phyloP scores from a whole-genome alignment of 64 coral and sea anemone genomes.

The Dendrophyllia cribrosa region DNA sequence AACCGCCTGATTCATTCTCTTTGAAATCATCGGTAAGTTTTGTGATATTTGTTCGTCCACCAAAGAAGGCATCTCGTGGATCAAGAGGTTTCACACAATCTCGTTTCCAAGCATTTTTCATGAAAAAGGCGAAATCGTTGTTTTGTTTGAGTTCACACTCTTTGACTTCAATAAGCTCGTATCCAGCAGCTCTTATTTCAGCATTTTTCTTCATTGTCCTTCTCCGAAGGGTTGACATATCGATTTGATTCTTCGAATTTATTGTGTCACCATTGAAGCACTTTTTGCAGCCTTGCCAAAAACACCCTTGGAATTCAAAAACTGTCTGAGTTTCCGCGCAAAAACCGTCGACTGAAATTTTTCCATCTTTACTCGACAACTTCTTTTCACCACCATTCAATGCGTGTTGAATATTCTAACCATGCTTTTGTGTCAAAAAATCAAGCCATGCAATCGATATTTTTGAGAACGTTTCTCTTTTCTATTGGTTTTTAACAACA shows the following conservation, averaged over 20 bases:
- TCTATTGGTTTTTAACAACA: no score
- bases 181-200: not conserved
- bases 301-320: not conserved
- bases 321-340: not conserved
- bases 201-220: not conserved
- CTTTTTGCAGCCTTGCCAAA: not conserved
- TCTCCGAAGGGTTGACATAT: not conserved
- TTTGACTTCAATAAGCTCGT: not conserved
- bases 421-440: no score
- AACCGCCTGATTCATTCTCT: not conserved
- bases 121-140: no score
- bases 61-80: not conserved
- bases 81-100: not conserved
- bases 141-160: no score
- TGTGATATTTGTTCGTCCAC: not conserved
- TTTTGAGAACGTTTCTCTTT: no score
- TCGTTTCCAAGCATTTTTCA: not conserved
- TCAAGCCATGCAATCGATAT: no score
- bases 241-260: not conserved
- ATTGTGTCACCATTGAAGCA: not conserved
- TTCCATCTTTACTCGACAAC: no score
- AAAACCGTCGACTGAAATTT: no score
- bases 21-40: not conserved
- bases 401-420: no score
- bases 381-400: no score